A percentile compares a stretch with the other conserved stretches of the same genome.
These are phyloP conservation scores for Junonia oenone DNA, from an alignment of 2,888 invertebrate genomes.

Conservation along the genomic window DNA sequence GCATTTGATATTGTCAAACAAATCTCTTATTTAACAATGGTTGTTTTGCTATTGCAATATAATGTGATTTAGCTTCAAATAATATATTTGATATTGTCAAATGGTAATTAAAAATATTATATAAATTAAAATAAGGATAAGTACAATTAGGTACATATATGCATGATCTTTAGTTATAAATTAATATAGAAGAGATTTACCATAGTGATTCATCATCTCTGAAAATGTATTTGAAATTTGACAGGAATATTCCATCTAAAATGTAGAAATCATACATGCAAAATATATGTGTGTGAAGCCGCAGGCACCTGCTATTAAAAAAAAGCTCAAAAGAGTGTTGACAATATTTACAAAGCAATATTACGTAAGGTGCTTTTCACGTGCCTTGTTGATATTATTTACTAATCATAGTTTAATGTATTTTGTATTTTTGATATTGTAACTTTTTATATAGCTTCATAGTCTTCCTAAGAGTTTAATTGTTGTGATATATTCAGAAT, in stretches of 20 bases:
- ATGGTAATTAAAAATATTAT: not conserved
- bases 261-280: too few species aligned
- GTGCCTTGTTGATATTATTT: conserved; percentile 47
- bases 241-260: too few species aligned
- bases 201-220: too few species aligned
- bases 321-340: conserved; percentile 15
- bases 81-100: not conserved
- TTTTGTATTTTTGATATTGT: conserved; percentile 32
- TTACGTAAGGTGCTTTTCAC: conserved; percentile 36
- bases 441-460: conserved; percentile 35
- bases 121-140: not conserved
- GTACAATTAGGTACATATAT: not conserved
- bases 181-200: too few species aligned
- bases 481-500: conserved; percentile 46
- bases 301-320: too few species aligned
- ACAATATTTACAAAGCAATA: conserved; percentile 13
- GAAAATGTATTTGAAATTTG: too few species aligned
- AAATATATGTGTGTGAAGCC: too few species aligned
- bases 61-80: not conserved
- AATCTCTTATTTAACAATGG: not conserved
- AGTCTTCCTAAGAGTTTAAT: conserved; percentile 39
- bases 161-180: too few species aligned
- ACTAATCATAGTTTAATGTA: conserved; percentile 19
- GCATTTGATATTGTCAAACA: not conserved
- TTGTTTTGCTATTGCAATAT: conserved; percentile 1